A percentile compares a stretch with the other conserved stretches of the same genome.
Evolutionary conservation across 2,797 vertebrate genomes (phyloP).

Genomic region (Poecilia gillii): DNA sequence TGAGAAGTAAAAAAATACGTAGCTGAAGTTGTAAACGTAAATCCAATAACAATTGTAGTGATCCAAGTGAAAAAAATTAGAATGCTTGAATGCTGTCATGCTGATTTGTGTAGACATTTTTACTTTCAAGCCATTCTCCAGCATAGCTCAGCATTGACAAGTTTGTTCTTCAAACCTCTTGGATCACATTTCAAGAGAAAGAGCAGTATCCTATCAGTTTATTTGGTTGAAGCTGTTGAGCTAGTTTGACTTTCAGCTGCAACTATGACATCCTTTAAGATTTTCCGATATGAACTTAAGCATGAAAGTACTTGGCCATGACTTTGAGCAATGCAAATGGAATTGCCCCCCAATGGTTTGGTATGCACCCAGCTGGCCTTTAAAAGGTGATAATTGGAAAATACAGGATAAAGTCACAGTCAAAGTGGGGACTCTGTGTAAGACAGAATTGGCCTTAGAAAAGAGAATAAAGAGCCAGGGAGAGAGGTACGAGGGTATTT

Average conservation of each 20-base stretch:
- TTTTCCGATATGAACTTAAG: slow-evolving; percentile 95
- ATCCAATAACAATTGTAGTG: slow-evolving; percentile 57
- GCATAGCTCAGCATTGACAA: not conserved
- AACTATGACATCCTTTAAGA: slow-evolving; percentile 62
- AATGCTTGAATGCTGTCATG: not conserved
- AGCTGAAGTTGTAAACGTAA: slow-evolving; percentile 59
- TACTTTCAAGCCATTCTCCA: slow-evolving; percentile 3
- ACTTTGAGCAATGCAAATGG: slow-evolving; percentile 99
- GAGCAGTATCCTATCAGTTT: not conserved
- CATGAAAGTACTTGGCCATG: slow-evolving; percentile 95
- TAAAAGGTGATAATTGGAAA: slow-evolving; percentile 99
- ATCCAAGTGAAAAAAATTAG: slow-evolving; percentile 41
- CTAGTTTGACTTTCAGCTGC: slow-evolving; percentile 9
- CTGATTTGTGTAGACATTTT: not conserved
- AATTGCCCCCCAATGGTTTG: slow-evolving; percentile 98
- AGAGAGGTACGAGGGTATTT: slow-evolving; percentile 25
- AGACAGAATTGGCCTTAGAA: slow-evolving; percentile 76
- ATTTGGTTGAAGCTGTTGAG: slow-evolving; percentile 15
- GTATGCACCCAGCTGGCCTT: slow-evolving; percentile 99
- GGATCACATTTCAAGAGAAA: not conserved
- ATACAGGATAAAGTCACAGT: slow-evolving; percentile 98
- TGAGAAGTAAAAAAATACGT: not conserved
- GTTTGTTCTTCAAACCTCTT: not conserved
- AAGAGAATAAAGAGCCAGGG: slow-evolving; percentile 49
- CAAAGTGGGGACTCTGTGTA: slow-evolving; percentile 91